Evolutionary conservation across 2,113 vertebrate genomes (phyloP).

Genomic region (Plecotus auritus): DNA sequence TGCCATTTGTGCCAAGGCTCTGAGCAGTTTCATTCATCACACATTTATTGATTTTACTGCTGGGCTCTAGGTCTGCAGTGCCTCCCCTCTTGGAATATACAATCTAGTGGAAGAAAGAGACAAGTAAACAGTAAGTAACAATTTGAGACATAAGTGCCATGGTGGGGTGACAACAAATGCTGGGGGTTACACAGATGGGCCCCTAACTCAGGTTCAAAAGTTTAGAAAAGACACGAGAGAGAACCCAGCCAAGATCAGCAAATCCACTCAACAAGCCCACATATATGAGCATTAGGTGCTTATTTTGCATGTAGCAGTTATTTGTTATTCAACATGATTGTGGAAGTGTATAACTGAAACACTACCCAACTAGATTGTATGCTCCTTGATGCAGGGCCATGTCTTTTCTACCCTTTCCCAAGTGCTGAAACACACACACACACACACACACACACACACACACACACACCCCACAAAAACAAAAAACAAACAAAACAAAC

Average conservation of each 20-base stretch:
- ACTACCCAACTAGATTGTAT: not conserved
- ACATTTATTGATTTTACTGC: not conserved
- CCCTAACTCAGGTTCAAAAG: not conserved
- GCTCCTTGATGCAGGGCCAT: not conserved
- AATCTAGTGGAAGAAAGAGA: not conserved
- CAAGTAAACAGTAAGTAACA: not conserved
- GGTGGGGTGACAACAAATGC: not conserved
- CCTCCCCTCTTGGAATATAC: not conserved
- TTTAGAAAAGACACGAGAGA: not conserved
- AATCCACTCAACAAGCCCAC: not conserved
- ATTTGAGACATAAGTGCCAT: not conserved
- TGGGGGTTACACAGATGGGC: not conserved
- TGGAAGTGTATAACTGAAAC: not conserved
- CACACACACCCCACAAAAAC: not conserved
- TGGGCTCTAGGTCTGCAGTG: not conserved
- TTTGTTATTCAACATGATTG: not conserved
- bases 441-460: too few relatives aligned
- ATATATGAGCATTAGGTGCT: not conserved
- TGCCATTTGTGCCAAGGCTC: not conserved
- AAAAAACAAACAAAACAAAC: not conserved
- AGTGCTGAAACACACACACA: not conserved
- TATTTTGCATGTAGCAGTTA: not conserved
- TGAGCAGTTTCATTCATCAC: not conserved
- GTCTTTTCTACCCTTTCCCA: not conserved
- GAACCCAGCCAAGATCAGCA: not conserved